phyloP scores from a whole-genome alignment of 1,140 invertebrate genomes.

The Uloborus diversus region DNA sequence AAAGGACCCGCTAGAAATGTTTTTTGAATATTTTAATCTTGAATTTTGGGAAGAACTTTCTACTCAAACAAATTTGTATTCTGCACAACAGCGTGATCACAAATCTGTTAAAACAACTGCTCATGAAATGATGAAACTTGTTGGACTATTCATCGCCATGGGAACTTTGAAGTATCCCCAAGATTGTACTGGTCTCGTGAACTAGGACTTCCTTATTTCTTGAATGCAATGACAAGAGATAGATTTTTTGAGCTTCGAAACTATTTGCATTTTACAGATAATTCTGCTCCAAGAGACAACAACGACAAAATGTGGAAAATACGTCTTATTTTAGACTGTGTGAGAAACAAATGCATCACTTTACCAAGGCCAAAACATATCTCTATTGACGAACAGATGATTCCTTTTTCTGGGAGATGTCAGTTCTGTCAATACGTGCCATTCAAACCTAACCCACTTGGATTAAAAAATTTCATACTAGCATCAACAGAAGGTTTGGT shows the following conservation, averaged over 20 bases:
- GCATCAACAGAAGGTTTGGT: too few relatives aligned
- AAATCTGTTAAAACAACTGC: neutral
- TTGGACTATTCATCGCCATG: neutral
- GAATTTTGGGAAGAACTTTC: too few relatives aligned
- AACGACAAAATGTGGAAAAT: neutral
- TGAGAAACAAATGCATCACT: neutral
- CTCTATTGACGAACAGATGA: too few relatives aligned
- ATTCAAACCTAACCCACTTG: too few relatives aligned
- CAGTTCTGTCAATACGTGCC: too few relatives aligned
- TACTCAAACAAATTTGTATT: too few relatives aligned
- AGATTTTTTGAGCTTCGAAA: neutral
- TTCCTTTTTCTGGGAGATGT: neutral
- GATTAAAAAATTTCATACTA: too few relatives aligned
- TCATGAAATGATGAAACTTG: neutral
- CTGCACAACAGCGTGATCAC: too few relatives aligned
- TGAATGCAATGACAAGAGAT: neutral
- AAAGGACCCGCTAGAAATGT: too few relatives aligned
- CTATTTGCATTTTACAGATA: neutral
- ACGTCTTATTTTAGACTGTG: neutral
- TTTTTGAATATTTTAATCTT: too few relatives aligned
- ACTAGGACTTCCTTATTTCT: neutral
- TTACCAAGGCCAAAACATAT: neutral
- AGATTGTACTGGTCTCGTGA: neutral
- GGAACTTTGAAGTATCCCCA: neutral
- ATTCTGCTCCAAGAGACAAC: neutral